Conservation (phyloP, 1,140 invertebrate genomes). For the Dendroctonus valens region DNA sequence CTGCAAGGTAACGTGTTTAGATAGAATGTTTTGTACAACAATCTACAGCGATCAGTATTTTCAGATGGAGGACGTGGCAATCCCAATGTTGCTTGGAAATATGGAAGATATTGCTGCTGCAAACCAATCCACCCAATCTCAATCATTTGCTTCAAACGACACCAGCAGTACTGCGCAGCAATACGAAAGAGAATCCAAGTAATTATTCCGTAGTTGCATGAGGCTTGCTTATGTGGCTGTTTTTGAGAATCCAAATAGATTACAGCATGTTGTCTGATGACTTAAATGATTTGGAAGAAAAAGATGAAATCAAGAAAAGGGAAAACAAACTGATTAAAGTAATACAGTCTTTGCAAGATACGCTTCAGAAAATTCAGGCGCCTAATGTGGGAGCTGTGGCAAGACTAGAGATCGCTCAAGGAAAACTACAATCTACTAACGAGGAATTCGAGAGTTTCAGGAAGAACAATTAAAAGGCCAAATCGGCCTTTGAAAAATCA, state of each 20-base stretch:
- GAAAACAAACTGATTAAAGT: slow-evolving; percentile 80
- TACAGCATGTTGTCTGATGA: slow-evolving; percentile 79
- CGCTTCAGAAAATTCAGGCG: slow-evolving; percentile 92
- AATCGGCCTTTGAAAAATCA: slow-evolving; percentile 90
- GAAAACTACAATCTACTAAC: slow-evolving; percentile 93
- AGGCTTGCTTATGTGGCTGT: slow-evolving; percentile 10
- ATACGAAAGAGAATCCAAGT: slow-evolving; percentile 66
- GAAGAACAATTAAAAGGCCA: slow-evolving; percentile 91
- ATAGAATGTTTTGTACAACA: background rate
- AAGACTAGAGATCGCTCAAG: slow-evolving; percentile 90
- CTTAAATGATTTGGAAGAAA: slow-evolving; percentile 80
- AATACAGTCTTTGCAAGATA: slow-evolving; percentile 81
- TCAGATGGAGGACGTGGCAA: slow-evolving; percentile 83
- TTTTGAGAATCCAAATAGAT: slow-evolving; percentile 79
- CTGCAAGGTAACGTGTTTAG: slow-evolving; percentile 91
- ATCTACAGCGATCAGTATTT: slow-evolving; percentile 13
- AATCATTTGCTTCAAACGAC: slow-evolving; percentile 29
- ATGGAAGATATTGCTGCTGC: slow-evolving; percentile 88
- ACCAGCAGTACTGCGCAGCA: slow-evolving; percentile 52
- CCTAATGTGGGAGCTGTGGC: slow-evolving; percentile 96
- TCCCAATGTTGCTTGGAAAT: slow-evolving; percentile 85
- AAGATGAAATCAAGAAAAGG: slow-evolving; percentile 86
- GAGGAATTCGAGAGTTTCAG: slow-evolving; percentile 95
- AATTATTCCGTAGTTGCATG: slow-evolving; percentile 23
- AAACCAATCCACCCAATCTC: slow-evolving; percentile 48